A percentile compares a stretch with the other conserved stretches of the same genome.
Evolutionary conservation across 35 echinoderm and acorn worm species (phyloP).

Genomic region (Lytechinus pictus): DNA sequence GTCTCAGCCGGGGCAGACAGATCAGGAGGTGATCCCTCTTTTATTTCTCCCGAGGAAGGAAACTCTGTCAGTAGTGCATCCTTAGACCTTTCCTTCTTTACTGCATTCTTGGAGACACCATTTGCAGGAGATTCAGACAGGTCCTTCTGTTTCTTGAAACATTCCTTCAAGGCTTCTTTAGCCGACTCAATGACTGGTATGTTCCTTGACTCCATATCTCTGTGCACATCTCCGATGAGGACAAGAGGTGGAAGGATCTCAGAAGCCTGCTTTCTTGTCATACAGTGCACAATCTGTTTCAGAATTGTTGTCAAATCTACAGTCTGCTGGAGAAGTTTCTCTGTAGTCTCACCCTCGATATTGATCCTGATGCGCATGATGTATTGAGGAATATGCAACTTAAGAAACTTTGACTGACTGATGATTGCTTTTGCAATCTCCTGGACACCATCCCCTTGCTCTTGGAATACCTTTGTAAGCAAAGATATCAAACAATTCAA

Average conservation of each 20-base stretch:
- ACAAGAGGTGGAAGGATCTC: neutral
- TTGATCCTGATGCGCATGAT: conserved; percentile 17
- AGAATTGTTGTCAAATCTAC: neutral
- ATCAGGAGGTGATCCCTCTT: neutral
- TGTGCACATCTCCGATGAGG: conserved; percentile 31
- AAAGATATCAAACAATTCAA: neutral
- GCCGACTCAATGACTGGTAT: neutral
- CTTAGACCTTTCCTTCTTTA: neutral
- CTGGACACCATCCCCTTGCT: neutral
- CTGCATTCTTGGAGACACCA: neutral
- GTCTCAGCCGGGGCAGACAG: conserved; percentile 11
- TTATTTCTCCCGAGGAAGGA: neutral
- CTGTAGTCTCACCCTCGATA: neutral
- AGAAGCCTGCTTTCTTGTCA: neutral
- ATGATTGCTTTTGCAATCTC: neutral
- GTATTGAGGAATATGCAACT: conserved; percentile 30
- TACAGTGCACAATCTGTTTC: neutral
- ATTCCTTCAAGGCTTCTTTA: neutral
- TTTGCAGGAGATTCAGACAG: neutral
- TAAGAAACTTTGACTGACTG: neutral
- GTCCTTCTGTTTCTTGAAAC: conserved; percentile 15
- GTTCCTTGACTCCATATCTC: conserved; percentile 29
- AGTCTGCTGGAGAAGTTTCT: conserved; percentile 14
- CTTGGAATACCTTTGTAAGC: neutral
- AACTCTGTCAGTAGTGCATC: neutral